Evolutionary conservation across 1,140 invertebrate genomes (phyloP).

Genomic region (Akabosia matsudoensis): DNA sequence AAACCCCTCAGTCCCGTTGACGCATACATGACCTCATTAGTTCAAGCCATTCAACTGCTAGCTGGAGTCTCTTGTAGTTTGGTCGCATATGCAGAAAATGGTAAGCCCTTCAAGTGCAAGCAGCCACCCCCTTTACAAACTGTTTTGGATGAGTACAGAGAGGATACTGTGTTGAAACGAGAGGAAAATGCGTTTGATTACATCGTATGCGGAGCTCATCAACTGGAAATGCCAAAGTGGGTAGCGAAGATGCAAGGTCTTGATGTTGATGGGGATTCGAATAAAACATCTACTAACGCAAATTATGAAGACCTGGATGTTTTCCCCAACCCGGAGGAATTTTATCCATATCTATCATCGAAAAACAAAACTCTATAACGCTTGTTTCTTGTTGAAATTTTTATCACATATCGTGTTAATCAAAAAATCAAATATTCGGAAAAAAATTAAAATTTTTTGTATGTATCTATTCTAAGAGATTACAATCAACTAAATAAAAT

Average conservation of each 20-base stretch:
- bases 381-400: no score
- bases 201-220: constrained; percentile 1
- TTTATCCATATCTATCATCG: no score
- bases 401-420: no score
- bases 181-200: not conserved
- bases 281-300: not conserved
- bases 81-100: not conserved
- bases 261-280: not conserved
- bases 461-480: no score
- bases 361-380: no score
- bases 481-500: no score
- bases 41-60: not conserved
- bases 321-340: not conserved
- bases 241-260: not conserved
- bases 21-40: not conserved
- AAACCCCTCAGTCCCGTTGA: not conserved
- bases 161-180: not conserved
- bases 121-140: not conserved
- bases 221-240: not conserved
- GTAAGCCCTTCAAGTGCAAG: not conserved
- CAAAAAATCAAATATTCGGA: no score
- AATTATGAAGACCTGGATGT: not conserved
- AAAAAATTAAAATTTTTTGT: no score
- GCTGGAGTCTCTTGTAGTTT: not conserved
- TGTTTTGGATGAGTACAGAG: not conserved